phyloP scores from a whole-genome alignment of 2,797 vertebrate species.

The Pseudochirops corinnae region DNA sequence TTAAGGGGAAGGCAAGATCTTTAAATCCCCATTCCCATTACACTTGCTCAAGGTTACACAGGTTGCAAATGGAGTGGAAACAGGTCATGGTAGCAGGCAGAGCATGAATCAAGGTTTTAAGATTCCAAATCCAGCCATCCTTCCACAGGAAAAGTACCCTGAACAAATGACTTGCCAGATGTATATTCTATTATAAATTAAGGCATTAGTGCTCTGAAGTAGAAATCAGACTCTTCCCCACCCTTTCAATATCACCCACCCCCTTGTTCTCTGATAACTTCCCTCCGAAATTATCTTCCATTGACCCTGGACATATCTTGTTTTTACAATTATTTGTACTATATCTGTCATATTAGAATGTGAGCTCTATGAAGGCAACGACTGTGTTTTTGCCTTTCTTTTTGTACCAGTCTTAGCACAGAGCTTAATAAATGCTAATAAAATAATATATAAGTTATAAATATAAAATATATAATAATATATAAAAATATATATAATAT shows the following conservation, averaged over 20 bases:
- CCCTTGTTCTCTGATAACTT: background rate
- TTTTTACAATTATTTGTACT: background rate
- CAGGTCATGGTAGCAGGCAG: too few species aligned
- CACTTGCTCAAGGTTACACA: background rate
- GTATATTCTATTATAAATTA: background rate
- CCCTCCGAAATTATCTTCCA: background rate
- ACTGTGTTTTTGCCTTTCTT: background rate
- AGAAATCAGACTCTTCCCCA: background rate
- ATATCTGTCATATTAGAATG: background rate
- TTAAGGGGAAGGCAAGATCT: too few species aligned
- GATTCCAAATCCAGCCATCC: background rate
- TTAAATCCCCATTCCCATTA: too few species aligned
- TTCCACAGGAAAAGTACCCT: background rate
- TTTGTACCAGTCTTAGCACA: accelerated
- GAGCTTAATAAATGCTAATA: too few species aligned
- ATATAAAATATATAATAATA: too few species aligned
- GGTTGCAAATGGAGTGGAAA: background rate
- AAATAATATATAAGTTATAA: too few species aligned
- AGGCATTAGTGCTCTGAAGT: background rate
- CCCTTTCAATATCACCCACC: background rate
- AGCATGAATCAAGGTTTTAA: background rate
- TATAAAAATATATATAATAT: too few species aligned
- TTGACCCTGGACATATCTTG: background rate
- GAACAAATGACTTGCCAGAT: background rate
- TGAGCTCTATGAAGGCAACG: background rate